Conservation (phyloP, 2,888 invertebrate genomes). For the Cerastis leucographa region DNA sequence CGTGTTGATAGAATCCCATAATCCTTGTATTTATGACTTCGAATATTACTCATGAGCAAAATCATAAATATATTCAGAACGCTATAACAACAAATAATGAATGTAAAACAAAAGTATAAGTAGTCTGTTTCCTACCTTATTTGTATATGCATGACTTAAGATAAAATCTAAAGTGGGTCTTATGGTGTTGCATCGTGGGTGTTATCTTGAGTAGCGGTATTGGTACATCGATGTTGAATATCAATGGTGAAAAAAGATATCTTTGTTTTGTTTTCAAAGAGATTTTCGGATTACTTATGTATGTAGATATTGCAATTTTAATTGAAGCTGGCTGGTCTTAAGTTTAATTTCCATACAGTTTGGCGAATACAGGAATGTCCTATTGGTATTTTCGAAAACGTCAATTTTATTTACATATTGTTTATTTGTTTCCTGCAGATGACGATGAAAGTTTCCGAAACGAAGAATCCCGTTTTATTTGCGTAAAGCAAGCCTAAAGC, state of each 20-base stretch:
- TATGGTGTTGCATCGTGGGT: conserved; percentile 26
- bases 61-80: conserved; percentile 9
- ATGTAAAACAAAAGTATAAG: conserved; percentile 35
- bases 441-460: background rate
- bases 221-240: background rate
- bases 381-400: background rate
- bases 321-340: background rate
- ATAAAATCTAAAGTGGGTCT: conserved; percentile 39
- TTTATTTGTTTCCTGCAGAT: conserved; percentile 8
- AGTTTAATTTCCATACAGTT: background rate
- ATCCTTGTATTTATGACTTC: conserved; percentile 13
- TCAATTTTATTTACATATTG: background rate
- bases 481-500: background rate
- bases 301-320: background rate
- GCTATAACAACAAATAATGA: conserved; percentile 20
- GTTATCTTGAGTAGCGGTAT: conserved; percentile 14
- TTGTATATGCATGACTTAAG: conserved; percentile 40
- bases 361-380: background rate
- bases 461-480: background rate
- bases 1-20: background rate
- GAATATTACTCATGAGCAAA: conserved; percentile 14
- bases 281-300: background rate
- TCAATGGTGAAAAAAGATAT: background rate
- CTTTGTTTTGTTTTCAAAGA: background rate
- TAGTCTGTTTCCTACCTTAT: conserved; percentile 37